These are phyloP conservation scores for Penelope pileata DNA, from an alignment of 2,113 vertebrate genomes.

Conservation along the genomic window DNA sequence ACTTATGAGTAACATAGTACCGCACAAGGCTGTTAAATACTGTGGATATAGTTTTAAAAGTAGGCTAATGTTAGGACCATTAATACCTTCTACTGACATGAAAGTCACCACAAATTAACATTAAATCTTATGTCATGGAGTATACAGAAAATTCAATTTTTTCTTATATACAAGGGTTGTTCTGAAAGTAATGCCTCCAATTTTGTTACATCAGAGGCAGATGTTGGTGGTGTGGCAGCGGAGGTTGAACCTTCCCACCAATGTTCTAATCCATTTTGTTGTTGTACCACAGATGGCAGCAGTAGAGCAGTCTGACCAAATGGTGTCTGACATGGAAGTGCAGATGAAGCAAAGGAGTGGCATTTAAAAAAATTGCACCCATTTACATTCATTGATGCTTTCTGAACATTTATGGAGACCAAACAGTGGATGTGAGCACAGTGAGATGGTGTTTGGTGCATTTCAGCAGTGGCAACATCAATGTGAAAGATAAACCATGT, in stretches of 20 bases:
- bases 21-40: slow-evolving; percentile 18
- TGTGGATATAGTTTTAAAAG: not conserved
- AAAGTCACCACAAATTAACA: slow-evolving; percentile 12
- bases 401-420: not conserved
- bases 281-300: not conserved
- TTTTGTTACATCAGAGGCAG: not conserved
- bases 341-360: not conserved
- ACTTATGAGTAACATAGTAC: not conserved
- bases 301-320: not conserved
- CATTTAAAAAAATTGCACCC: not conserved
- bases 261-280: too few species aligned
- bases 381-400: not conserved
- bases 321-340: not conserved
- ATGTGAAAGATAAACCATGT: not conserved
- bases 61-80: not conserved
- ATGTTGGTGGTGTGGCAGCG: too few species aligned
- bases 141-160: not conserved
- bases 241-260: too few species aligned
- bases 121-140: not conserved
- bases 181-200: not conserved
- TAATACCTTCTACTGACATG: not conserved
- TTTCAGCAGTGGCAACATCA: not conserved
- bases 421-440: not conserved
- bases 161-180: not conserved
- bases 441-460: not conserved